Conservation (phyloP, 2,113 vertebrate species). For the Saimiri boliviensis region DNA sequence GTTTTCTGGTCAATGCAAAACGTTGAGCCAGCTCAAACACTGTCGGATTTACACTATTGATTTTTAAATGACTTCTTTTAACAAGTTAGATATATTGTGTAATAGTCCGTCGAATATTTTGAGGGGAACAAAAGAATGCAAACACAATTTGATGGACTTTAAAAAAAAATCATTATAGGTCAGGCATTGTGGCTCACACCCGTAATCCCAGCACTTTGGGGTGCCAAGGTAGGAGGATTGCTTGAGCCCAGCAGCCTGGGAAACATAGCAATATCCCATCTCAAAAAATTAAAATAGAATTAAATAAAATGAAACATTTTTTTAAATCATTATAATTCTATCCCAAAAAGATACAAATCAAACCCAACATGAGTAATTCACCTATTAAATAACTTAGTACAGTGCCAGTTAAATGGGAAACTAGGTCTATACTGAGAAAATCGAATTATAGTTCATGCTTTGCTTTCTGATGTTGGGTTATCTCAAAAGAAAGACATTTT, state of each 20-base stretch:
- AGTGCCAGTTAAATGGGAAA: not conserved
- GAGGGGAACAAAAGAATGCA: not conserved
- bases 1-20: not conserved
- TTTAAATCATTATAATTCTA: not conserved
- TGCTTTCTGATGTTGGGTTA: not conserved
- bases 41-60: too few species aligned
- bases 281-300: too few species aligned
- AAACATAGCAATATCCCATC: too few species aligned
- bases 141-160: not conserved
- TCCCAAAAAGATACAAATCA: not conserved
- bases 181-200: too few species aligned
- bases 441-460: not conserved
- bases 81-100: not conserved
- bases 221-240: too few species aligned
- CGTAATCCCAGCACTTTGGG: too few species aligned
- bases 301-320: too few species aligned
- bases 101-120: not conserved
- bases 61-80: not conserved
- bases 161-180: too few species aligned
- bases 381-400: not conserved
- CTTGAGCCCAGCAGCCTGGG: too few species aligned
- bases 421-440: not conserved
- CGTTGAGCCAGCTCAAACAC: rapidly evolving
- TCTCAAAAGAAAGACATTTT: not conserved
- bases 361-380: not conserved